Base-by-base conservation (phyloP, 2,888 invertebrate genomes). In the Branchellion lobata region DNA sequence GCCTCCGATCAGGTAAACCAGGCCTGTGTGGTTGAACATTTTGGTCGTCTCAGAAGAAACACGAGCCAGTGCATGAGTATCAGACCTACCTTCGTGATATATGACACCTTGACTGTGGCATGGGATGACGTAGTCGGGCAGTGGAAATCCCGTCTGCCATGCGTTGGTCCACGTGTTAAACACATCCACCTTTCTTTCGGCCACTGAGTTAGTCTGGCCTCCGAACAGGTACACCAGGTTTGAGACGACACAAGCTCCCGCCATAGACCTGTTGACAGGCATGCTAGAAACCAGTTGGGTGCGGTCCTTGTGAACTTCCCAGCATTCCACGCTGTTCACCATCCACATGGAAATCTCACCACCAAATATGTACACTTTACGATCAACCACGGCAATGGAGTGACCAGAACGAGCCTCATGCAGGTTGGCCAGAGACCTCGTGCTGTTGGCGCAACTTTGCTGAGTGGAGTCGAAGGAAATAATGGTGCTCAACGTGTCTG, bases 1-100 rank as follows among this genome's bases (percentile, higher is more conserved):
- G n/a, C 77, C 77, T 33, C 77, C 77, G n/a, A 77, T 34, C 0
- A 77, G 53, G 31, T 77, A 77, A 21, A 77, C 53, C 65, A 77
- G 31, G 5, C 77, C 77, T 77, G 29, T 31, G 29, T 75, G 3
- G 29, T 47, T 3, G 14, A 14, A 29, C 1, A 18, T 57, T 8
- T 40, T 40, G 5, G 40, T 8, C 5, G 40, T 40, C 40, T 40
- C 14, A 5, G 40, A 5, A 14, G 40, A 40, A 40, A 8, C 14
- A 14, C 5, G 40, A 40, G 5, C 14, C 5, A 14, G 5, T 40
- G 40, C 40, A n/a, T n/a, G n/a, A n/a, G n/a, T n/a, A n/a, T n/a
- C n/a, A n/a, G n/a, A n/a, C n/a, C n/a, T n/a, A 77, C 77, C 77
- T 29, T 77, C 31, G 24, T 31, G 31, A 34, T 61, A 77, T 1